Percentiles rank a stretch among this genome's conserved stretches.
Evolutionary conservation across 2,888 invertebrate genomes (phyloP).

Genomic region (Myathropa florea): DNA sequence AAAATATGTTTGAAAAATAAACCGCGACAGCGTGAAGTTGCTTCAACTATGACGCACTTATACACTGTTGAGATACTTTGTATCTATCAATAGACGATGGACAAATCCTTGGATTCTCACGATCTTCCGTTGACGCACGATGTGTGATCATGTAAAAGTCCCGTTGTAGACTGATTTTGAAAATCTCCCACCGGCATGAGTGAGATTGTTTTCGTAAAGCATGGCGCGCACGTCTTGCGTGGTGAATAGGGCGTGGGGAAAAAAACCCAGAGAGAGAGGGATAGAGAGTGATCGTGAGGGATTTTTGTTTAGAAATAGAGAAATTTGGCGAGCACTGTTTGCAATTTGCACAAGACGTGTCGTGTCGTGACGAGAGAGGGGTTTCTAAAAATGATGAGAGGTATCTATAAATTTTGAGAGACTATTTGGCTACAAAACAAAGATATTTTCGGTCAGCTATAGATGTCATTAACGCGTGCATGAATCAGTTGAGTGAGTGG

Average conservation of each 20-base stretch:
- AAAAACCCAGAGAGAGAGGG: neutral
- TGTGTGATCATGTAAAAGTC: constrained; percentile 51
- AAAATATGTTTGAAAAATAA: neutral
- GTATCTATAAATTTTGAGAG: constrained; percentile 11
- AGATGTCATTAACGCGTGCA: constrained; percentile 22
- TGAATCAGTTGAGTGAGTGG: constrained; percentile 38
- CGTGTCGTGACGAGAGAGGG: neutral
- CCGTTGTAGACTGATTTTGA: constrained; percentile 56
- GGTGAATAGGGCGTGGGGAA: constrained; percentile 48
- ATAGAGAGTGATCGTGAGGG: neutral
- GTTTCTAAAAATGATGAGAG: neutral
- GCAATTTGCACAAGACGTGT: constrained; percentile 9
- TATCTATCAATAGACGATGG: constrained; percentile 55
- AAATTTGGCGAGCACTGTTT: constrained; percentile 1
- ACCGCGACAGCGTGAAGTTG: constrained; percentile 25
- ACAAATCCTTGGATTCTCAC: neutral
- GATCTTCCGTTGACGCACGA: neutral
- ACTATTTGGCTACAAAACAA: constrained; percentile 31
- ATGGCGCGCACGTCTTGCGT: constrained; percentile 9
- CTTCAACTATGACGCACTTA: constrained; percentile 57
- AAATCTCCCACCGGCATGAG: constrained; percentile 43
- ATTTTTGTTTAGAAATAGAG: constrained; percentile 34
- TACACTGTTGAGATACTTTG: constrained; percentile 6
- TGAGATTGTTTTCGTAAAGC: constrained; percentile 43
- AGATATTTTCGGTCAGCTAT: constrained; percentile 8